phyloP scores from a whole-genome alignment of 1,140 invertebrate species.

The Drosophila melanica region DNA sequence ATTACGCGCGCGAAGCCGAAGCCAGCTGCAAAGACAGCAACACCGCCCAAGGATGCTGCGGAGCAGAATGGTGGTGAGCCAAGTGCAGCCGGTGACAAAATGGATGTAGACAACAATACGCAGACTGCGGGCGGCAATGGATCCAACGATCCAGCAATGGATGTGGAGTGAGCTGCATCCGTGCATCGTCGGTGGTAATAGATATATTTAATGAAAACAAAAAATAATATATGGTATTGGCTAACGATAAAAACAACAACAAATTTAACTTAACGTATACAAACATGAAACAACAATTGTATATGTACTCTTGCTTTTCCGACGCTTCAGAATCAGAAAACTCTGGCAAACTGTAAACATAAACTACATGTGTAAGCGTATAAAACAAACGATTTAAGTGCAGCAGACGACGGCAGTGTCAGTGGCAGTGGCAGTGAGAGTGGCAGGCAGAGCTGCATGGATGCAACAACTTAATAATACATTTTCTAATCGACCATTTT shows the following conservation, averaged over 20 bases:
- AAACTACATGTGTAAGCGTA: constrained; percentile 48
- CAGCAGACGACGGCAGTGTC: constrained; percentile 25
- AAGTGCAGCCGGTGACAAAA: constrained; percentile 54
- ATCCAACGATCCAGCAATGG: constrained; percentile 53
- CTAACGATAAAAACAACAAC: constrained; percentile 59
- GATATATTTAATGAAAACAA: constrained; percentile 42
- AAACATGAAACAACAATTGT: constrained; percentile 47
- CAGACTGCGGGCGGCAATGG: constrained; percentile 34
- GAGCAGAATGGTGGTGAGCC: constrained; percentile 78
- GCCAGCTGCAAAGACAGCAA: constrained; percentile 68
- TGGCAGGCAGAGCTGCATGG: constrained; percentile 16
- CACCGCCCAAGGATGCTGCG: constrained; percentile 69
- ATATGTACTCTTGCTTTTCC: constrained; percentile 58
- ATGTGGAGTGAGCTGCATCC: constrained; percentile 58
- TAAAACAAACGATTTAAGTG: constrained; percentile 42
- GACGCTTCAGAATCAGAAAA: constrained; percentile 48
- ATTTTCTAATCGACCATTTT: constrained; percentile 80
- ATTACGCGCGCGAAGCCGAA: constrained; percentile 84
- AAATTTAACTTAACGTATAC: constrained; percentile 43
- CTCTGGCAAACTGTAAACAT: constrained; percentile 37
- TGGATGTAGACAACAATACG: constrained; percentile 66
- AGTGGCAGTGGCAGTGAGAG: constrained; percentile 10
- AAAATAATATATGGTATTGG: constrained; percentile 62
- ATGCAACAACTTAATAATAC: constrained; percentile 47
- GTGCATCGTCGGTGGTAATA: constrained; percentile 32